Conservation (phyloP, 1,140 invertebrate genomes). For the Drosophila nigrodunni region DNA sequence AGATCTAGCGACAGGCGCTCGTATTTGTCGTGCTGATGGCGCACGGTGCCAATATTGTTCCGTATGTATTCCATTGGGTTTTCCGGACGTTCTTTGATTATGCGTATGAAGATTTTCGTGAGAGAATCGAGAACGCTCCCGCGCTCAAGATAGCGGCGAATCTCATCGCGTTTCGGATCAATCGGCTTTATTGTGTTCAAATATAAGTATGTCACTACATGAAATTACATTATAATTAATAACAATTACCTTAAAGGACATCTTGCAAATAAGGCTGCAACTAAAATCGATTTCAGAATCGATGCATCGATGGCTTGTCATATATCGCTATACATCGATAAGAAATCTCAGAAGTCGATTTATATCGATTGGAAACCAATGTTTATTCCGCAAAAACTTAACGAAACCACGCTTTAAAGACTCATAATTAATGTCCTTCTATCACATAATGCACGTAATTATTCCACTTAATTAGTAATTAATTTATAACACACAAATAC, state of each 20-base stretch:
- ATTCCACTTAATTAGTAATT: too few relatives aligned
- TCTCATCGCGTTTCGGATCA: constrained; percentile 96
- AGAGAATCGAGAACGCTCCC: constrained; percentile 96
- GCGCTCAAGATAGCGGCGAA: constrained; percentile 95
- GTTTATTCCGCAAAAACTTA: too few relatives aligned
- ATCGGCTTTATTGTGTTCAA: constrained; percentile 85
- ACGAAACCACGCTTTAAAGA: too few relatives aligned
- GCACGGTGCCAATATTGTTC: constrained; percentile 85
- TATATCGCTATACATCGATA: too few relatives aligned
- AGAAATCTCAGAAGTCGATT: too few relatives aligned
- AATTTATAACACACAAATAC: too few relatives aligned
- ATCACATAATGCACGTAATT: too few relatives aligned
- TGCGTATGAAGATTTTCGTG: constrained; percentile 92
- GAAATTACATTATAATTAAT: background rate
- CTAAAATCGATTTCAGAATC: constrained; percentile 3
- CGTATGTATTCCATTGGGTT: constrained; percentile 93
- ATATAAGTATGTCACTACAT: background rate
- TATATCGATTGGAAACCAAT: too few relatives aligned
- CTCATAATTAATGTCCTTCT: too few relatives aligned
- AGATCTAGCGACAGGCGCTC: constrained; percentile 75
- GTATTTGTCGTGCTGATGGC: constrained; percentile 72
- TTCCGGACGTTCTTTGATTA: constrained; percentile 96
- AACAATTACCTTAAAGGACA: constrained; percentile 74
- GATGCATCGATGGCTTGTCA: background rate
- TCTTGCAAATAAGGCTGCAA: constrained; percentile 55